Evolutionary conservation across 2,888 invertebrate genomes (phyloP).

Genomic region (Xestia c-nigrum): DNA sequence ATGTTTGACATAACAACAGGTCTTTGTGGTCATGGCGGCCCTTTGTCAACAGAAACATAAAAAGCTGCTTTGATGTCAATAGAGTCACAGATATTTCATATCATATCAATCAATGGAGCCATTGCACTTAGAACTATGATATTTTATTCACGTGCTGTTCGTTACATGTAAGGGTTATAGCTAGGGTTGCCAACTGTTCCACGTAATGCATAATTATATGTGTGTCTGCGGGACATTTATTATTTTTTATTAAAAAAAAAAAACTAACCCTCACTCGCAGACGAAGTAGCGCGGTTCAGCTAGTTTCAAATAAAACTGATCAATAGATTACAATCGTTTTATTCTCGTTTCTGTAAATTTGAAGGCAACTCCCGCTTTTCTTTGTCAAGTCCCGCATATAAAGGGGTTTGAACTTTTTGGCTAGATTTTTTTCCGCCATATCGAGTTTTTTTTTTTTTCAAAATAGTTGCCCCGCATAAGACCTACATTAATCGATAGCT

Average conservation of each 20-base stretch:
- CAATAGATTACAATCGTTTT: not conserved
- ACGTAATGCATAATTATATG: no score
- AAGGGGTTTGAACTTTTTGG: no score
- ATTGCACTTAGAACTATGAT: not conserved
- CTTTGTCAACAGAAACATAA: slow-evolving; percentile 39
- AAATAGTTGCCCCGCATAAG: no score
- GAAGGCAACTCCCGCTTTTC: not conserved
- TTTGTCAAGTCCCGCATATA: not conserved
- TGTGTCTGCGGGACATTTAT: not conserved
- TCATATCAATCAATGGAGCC: slow-evolving; percentile 18
- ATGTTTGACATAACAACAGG: slow-evolving; percentile 42
- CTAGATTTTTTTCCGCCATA: no score
- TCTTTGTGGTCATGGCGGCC: slow-evolving; percentile 50
- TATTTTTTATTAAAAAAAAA: no score
- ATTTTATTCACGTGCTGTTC: not conserved
- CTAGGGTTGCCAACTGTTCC: not conserved
- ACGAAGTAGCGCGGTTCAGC: no score
- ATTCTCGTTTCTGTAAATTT: not conserved
- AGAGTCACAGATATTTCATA: slow-evolving; percentile 26
- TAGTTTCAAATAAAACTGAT: not conserved
- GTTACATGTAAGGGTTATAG: not conserved
- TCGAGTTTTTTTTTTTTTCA: no score
- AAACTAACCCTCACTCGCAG: no score
- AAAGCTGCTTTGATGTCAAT: slow-evolving; percentile 55
- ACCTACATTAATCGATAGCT: no score